Evolutionary conservation across 2,888 invertebrate species (phyloP).

Genomic region (Drosophila borealis): DNA sequence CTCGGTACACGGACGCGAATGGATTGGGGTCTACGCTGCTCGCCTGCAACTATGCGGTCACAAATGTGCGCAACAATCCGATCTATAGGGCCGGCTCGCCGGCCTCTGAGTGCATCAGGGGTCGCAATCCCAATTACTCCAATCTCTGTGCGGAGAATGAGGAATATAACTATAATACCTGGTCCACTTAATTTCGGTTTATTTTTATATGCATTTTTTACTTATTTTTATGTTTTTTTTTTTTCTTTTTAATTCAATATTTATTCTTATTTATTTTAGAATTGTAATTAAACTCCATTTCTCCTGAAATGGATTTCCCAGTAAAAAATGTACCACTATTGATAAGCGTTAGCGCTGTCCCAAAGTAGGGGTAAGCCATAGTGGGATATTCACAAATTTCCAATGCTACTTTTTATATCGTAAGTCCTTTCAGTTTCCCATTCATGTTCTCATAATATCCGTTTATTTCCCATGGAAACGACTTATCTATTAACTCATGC

Average conservation of each 20-base stretch:
- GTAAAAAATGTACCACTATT: background rate
- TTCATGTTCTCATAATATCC: no score
- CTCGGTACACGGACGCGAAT: conserved; percentile 52
- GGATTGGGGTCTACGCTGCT: conserved; percentile 53
- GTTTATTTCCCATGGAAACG: no score
- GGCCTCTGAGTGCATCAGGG: conserved; percentile 55
- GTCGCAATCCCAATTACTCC: conserved; percentile 57
- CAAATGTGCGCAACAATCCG: conserved; percentile 63
- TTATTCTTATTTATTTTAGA: no score
- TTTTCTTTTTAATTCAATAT: no score
- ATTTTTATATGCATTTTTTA: no score
- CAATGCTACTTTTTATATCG: background rate
- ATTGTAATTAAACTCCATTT: no score
- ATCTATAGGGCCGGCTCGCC: conserved; percentile 64
- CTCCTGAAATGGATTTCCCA: conserved; percentile 8
- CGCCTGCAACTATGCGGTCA: conserved; percentile 72
- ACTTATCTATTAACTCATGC: no score
- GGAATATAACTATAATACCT: conserved; percentile 60
- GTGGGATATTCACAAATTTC: background rate
- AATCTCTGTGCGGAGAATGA: conserved; percentile 63
- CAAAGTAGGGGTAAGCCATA: conserved; percentile 16
- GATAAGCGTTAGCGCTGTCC: conserved; percentile 12
- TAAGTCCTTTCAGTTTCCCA: background rate
- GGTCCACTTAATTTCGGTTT: conserved; percentile 39
- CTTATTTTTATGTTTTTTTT: no score